phyloP scores from a whole-genome alignment of 2,797 vertebrate species.

The Micrastur ruficollis region DNA sequence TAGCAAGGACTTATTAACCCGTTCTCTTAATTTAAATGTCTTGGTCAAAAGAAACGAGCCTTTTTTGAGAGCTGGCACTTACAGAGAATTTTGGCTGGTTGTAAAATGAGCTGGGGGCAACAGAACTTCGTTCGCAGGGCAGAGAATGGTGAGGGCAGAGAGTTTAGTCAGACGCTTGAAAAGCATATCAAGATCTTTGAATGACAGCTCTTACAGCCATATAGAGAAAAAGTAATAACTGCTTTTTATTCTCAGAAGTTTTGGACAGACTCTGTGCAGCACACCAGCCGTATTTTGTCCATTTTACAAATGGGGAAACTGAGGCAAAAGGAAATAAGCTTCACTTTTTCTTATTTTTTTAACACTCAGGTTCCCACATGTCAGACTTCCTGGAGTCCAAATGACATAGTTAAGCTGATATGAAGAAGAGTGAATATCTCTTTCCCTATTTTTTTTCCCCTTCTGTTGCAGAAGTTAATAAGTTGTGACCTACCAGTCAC shows the following conservation, averaged over 20 bases:
- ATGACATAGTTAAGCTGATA: neutral
- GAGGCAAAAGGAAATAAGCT: neutral
- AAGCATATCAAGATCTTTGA: neutral
- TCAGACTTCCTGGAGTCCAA: neutral
- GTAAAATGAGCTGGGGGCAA: neutral
- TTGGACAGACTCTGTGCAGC: neutral
- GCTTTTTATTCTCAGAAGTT: neutral
- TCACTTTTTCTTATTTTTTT: neutral
- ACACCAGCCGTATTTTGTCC: neutral
- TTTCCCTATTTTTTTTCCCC: neutral
- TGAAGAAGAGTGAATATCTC: neutral
- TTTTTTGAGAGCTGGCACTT: neutral
- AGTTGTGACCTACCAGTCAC: neutral
- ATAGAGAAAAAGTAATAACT: neutral
- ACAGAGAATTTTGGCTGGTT: neutral
- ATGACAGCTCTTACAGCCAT: neutral
- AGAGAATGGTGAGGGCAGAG: neutral
- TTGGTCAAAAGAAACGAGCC: neutral
- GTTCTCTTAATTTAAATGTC: neutral
- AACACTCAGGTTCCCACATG: too few species aligned
- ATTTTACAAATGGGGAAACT: neutral
- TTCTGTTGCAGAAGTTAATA: neutral
- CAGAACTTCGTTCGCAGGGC: neutral
- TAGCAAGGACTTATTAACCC: neutral
- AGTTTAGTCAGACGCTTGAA: neutral